phyloP scores from a whole-genome alignment of 2,888 invertebrate species.

The Caenorhabditis zanzibari region DNA sequence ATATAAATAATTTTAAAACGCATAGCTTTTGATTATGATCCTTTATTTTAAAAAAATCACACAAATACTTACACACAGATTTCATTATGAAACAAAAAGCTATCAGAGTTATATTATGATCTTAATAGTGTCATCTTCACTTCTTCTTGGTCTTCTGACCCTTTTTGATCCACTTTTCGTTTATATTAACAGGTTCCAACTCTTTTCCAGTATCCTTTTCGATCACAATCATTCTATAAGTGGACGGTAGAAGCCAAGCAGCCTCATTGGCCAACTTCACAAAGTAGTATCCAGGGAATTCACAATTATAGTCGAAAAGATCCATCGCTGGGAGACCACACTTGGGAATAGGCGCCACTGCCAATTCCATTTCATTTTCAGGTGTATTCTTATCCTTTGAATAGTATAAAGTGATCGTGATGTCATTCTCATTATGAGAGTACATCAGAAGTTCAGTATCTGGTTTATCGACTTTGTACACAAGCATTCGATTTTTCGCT shows the following conservation, averaged over 20 bases:
- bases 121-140: slow-evolving; percentile 4
- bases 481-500: slow-evolving; percentile 66
- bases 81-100: neutral
- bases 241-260: slow-evolving; percentile 69
- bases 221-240: slow-evolving; percentile 66
- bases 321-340: slow-evolving; percentile 74
- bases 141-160: slow-evolving; percentile 60
- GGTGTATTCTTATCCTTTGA: slow-evolving; percentile 61
- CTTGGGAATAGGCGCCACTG: slow-evolving; percentile 69
- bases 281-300: slow-evolving; percentile 71
- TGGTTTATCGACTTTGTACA: slow-evolving; percentile 66
- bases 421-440: slow-evolving; percentile 73
- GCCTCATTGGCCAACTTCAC: slow-evolving; percentile 70
- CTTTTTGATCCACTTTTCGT: slow-evolving; percentile 74
- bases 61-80: slow-evolving; percentile 40
- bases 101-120: neutral
- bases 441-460: slow-evolving; percentile 69
- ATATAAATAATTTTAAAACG: neutral
- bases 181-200: slow-evolving; percentile 63
- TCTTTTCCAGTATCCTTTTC: slow-evolving; percentile 57
- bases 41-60: neutral
- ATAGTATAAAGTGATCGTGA: slow-evolving; percentile 70
- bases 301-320: slow-evolving; percentile 70
- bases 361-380: slow-evolving; percentile 68
- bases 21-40: neutral